Evolutionary conservation across 2,113 vertebrate genomes (phyloP), one percentile per base, ranked within the genome.

Genomic region (Polypterus bichir): DNA sequence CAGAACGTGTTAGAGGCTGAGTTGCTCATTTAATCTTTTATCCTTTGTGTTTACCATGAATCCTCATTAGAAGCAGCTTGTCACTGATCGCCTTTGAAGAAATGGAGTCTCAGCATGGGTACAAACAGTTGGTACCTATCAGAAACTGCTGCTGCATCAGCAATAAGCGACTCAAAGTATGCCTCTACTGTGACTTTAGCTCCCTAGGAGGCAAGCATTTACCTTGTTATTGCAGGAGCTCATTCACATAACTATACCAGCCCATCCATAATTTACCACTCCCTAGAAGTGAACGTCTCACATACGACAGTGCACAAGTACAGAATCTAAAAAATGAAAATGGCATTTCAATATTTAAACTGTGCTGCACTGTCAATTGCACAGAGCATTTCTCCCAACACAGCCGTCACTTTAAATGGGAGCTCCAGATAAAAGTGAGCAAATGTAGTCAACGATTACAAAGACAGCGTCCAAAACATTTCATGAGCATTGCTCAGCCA

Each of bases 11-110:
- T 27, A 27, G 27, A 27, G 27, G 27, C 27, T 27, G 27, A 27
- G 27, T 27, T 27, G 27, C 27, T 27, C 27, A 27, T 48, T 59
- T 45, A 9, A 10, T 45, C 51, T 52, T 10, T 7, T 52, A 47
- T 44, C 45, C 4, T 9, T 10, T 10, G 46, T n/a, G 27, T 48
- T 60, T 4, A 46, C 59, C 9, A 49, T 60, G 59, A 65, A 65
- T 65, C 46, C 64, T 61, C 59, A 61, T 60, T 60, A 55, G 52
- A 6, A 46, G 5, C 6, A 46, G 61, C 54, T 65, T 61, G 59
- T 57, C 64, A 61, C 47, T 9, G 6, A 10, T 61, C 11, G 49
- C 49, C 54, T 48, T 64, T 46, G 59, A 44, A 49, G 51, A 52
- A 53, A 9, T n/a, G 44, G 44, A 55, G 49, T 53, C 27, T 9